Evolutionary conservation across 1,140 invertebrate species (phyloP), one percentile per base, ranked within the genome.

Genomic region (Mamestra configurata): DNA sequence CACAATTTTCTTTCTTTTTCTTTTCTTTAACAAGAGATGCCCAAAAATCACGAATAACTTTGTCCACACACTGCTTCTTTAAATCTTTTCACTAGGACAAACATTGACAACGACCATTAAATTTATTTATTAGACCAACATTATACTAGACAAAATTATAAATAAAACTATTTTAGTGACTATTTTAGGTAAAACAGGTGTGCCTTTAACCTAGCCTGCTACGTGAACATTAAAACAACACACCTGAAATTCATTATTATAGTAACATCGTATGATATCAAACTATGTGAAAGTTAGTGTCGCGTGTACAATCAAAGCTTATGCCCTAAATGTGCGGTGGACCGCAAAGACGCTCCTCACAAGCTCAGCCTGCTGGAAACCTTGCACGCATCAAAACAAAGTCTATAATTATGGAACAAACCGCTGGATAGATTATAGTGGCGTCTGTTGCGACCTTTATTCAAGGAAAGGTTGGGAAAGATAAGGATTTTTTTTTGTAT

Each of bases 271-370:
- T 71, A 20, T 71, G 11, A 71, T 71, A 68, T 68, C 46, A 71
- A 71, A 71, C 68, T 71, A 53, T 71, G 31, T 71, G 46, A 71
- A 51, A 71, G 68, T 71, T 71, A 71, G 22, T 71, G 20, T 71
- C 68, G 68, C 68, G 46, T 71, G 27, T 71, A 71, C 68, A 46
- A 71, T 71, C 68, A 71, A 71, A 71, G 68, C 68, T 53, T 71
- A 71, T 46, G 68, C 13, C 43, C 43, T 31, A 35, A 71, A 71
- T 71, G 68, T 71, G 68, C 68, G 46, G 46, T 53, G 46, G 46
- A 71, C 46, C 27, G 68, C 35, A 27, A 71, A 71, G 15, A 71
- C 13, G 46, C 5, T 49, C 27, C 46, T 68, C 64, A 68, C 35
- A 11, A n/a, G 64, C 20, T 7, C 43, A 53, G 11, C 46, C 43